These are phyloP conservation scores for Chamaea fasciata DNA, from an alignment of 2,113 vertebrate species.

Conservation along the genomic window DNA sequence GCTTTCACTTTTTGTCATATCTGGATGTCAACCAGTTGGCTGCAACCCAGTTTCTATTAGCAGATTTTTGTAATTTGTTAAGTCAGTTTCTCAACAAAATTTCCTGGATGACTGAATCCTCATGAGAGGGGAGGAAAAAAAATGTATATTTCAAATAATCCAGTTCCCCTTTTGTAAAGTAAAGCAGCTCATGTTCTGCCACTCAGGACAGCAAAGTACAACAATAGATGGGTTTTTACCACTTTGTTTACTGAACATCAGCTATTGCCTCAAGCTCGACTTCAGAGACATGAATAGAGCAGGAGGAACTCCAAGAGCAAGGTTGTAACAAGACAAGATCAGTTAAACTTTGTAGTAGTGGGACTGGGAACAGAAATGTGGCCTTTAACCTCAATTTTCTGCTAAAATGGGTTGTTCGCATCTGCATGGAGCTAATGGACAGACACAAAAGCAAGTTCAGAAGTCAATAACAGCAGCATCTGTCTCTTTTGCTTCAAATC, in stretches of 20 bases:
- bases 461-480: background rate
- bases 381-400: constrained; percentile 19
- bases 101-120: background rate
- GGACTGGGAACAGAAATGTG: background rate
- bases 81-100: background rate
- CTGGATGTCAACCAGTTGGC: background rate
- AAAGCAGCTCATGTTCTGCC: background rate
- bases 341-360: background rate
- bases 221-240: background rate
- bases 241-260: background rate
- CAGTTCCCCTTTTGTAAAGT: background rate
- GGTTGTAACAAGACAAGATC: background rate
- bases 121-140: background rate
- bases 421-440: background rate
- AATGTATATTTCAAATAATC: background rate
- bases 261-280: background rate
- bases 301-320: background rate
- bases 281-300: background rate
- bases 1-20: constrained; percentile 17
- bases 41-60: background rate
- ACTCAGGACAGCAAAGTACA: background rate
- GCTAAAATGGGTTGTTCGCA: background rate
- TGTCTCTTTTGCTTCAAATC: background rate
- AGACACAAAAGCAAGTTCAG: background rate
- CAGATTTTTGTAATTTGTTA: background rate